Evolutionary conservation across 2,888 invertebrate species (phyloP), one percentile per base, ranked within the genome.

Genomic region (Meteorus colon): DNA sequence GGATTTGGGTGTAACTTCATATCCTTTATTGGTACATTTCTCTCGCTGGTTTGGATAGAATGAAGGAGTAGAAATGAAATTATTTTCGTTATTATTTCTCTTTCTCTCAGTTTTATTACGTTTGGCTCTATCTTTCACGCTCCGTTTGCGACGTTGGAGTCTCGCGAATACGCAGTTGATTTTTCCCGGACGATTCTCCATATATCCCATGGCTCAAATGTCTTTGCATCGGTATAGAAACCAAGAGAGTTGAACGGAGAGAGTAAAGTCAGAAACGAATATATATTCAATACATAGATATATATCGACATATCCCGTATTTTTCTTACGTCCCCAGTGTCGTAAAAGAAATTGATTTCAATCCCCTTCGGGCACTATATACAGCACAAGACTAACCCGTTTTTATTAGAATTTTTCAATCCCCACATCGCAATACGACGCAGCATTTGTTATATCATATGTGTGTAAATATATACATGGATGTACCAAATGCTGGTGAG

Each of bases 341-440:
- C 75, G 74, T 80, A 82, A 80, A 79, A 78, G 80, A 80, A 84
- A 84, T 82, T 82, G 82, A 82, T 84, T 83, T 81, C 81, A 77
- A 79, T 77, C 77, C 77, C 66, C 77, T 72, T 41, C 75, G 29
- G 27, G 55, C 75, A 76, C 55, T 19, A 55, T 73, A 63, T 34
- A 66, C 62, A 31, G 65, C 69, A 77, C 68, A 72, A 62, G 73
- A 67, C 79, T 65, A 78, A 81, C 80, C 77, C 81, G 78, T 81
- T 84, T 85, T 86, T 86, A 85, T 84, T 84, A 82, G 82, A 85
- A 82, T 83, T 83, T 84, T 85, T 84, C 85, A 83, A 85, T 85
- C 79, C 82, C 82, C 79, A 48, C 70, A 67, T 65, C 72, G 78
- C 76, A 55, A 72, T 76, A 76, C 70, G 19, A 55, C 55, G 77